These are phyloP conservation scores for Macrosoma leucophasiata DNA, from an alignment of 2,888 invertebrate species.

Conservation along the genomic window DNA sequence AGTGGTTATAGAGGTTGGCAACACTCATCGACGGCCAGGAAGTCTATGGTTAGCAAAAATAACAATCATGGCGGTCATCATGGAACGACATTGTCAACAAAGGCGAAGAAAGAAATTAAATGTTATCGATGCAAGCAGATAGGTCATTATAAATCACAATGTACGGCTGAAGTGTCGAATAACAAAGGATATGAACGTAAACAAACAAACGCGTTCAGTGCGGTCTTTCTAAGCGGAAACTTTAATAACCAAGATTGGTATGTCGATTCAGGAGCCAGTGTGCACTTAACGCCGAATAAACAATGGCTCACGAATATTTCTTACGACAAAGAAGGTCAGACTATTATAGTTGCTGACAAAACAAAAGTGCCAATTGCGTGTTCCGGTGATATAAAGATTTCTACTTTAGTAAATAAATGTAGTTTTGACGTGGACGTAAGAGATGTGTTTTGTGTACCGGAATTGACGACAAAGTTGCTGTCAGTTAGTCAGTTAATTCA, in stretches of 20 bases:
- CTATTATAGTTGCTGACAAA: conserved; percentile 28
- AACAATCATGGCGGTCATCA: neutral
- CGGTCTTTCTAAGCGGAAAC: conserved; percentile 14
- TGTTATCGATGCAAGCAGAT: conserved; percentile 14
- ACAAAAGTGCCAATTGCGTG: conserved; percentile 21
- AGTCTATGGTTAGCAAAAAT: too few relatives aligned
- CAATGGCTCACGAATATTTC: conserved; percentile 20
- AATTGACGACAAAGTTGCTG: conserved; percentile 22
- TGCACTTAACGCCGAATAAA: conserved; percentile 20
- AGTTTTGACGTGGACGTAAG: conserved; percentile 14
- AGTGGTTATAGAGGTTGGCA: neutral
- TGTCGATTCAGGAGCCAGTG: conserved; percentile 23
- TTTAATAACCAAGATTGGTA: conserved; percentile 26
- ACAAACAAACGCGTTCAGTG: conserved; percentile 4
- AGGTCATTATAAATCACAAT: conserved; percentile 11
- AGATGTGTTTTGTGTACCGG: conserved; percentile 27
- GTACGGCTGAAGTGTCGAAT: conserved; percentile 1
- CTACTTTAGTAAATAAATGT: conserved; percentile 1
- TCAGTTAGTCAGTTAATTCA: conserved; percentile 22
- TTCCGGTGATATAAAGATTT: conserved; percentile 1
- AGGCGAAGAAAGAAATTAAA: conserved; percentile 8
- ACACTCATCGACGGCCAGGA: neutral
- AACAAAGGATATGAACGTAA: conserved; percentile 1
- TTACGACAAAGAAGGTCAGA: conserved; percentile 9
- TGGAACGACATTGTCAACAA: neutral